A percentile compares a stretch with the other conserved stretches of the same genome.
phyloP scores from a whole-genome alignment of 2,113 vertebrate genomes.

The Trichechus manatus region DNA sequence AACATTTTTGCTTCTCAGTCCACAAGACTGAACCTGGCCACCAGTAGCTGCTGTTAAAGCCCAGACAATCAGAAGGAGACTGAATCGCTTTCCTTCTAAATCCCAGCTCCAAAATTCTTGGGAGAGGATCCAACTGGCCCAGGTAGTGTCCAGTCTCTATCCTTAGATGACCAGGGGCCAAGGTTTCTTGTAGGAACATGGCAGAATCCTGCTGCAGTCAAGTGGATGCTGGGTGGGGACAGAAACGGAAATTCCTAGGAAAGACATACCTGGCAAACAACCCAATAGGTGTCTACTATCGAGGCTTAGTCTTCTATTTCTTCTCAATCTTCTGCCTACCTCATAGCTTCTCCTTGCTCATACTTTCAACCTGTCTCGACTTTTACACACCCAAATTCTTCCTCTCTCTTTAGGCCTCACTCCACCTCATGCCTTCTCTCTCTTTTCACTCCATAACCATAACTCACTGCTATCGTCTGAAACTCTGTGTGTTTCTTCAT shows the following conservation, averaged over 20 bases:
- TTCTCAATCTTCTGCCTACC: neutral
- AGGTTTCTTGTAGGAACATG: neutral
- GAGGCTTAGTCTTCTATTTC: neutral
- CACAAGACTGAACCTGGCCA: neutral
- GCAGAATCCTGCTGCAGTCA: no score
- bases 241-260: neutral
- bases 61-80: neutral
- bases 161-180: neutral
- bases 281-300: fast-evolving
- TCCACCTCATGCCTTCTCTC: neutral
- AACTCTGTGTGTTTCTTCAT: neutral
- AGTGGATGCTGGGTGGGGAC: no score
- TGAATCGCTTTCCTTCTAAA: neutral
- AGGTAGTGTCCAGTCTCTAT: neutral
- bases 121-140: neutral
- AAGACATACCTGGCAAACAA: no score
- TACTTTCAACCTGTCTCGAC: neutral
- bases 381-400: neutral
- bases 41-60: neutral
- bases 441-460: neutral
- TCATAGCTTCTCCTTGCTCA: neutral
- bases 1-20: neutral
- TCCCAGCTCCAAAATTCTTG: neutral
- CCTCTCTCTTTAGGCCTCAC: neutral
- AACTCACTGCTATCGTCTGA: neutral